Evolutionary conservation across 2,113 vertebrate genomes (phyloP).

Genomic region (Asarcornis scutulata): DNA sequence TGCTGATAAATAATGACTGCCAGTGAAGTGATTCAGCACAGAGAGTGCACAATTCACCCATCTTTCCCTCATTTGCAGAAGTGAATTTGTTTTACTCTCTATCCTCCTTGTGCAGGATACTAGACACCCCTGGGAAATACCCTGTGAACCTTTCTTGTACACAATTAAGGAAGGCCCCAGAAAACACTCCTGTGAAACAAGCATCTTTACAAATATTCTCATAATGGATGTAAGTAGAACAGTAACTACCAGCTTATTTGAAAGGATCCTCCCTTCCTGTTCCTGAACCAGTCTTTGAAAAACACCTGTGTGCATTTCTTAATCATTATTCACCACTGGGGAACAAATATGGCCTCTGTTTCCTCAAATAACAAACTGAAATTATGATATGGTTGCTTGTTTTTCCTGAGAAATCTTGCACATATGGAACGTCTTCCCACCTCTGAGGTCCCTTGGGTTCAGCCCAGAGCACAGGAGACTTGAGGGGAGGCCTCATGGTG

Average conservation of each 20-base stretch:
- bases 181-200: neutral
- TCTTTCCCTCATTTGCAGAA: neutral
- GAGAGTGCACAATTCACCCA: neutral
- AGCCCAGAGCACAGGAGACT: neutral
- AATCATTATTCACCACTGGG: neutral
- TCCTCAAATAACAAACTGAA: neutral
- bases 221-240: fast-evolving
- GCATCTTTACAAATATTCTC: neutral
- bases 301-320: neutral
- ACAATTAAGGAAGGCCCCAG: neutral
- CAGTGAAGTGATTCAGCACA: neutral
- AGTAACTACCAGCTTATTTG: neutral
- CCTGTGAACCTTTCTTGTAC: neutral
- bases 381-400: neutral
- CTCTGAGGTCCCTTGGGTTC: neutral
- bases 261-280: neutral
- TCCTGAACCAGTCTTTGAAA: neutral
- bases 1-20: neutral
- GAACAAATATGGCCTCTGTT: neutral
- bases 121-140: neutral
- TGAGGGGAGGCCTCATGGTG: neutral
- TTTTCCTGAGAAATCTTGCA: neutral
- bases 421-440: neutral
- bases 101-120: neutral
- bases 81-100: neutral